Conservation (phyloP, 1,140 invertebrate genomes). For the Drosophila auraria region DNA sequence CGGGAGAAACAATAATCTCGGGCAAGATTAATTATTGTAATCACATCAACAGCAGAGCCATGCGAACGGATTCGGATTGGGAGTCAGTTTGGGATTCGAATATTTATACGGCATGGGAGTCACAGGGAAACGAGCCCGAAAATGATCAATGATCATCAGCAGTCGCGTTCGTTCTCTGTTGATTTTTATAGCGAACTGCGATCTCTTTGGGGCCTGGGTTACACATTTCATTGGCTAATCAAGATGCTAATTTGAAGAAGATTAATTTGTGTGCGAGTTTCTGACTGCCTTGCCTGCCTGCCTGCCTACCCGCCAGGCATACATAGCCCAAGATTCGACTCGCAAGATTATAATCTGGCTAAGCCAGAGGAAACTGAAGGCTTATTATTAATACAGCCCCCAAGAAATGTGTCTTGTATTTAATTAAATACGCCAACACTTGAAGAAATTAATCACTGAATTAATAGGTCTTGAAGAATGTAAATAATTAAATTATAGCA, state of each 20-base stretch:
- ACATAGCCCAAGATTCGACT: conserved; percentile 43
- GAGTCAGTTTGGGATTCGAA: conserved; percentile 13
- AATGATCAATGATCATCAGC: conserved; percentile 81
- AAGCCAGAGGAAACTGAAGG: conserved; percentile 61
- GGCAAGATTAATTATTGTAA: conserved; percentile 84
- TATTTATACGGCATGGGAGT: conserved; percentile 14
- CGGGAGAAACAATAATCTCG: conserved; percentile 70
- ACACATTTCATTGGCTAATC: conserved; percentile 84
- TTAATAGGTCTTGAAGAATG: background rate
- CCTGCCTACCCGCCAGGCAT: conserved; percentile 43
- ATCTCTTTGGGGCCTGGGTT: conserved; percentile 60
- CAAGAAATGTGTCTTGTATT: conserved; percentile 57
- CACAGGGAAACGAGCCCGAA: conserved; percentile 33
- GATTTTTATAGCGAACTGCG: conserved; percentile 74
- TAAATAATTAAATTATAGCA: background rate
- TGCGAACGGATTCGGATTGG: conserved; percentile 50
- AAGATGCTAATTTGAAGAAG: conserved; percentile 85
- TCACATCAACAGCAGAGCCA: conserved; percentile 82
- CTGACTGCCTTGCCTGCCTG: conserved; percentile 17
- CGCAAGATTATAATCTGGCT: conserved; percentile 63
- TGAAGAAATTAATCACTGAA: background rate
- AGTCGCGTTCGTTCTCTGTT: conserved; percentile 56
- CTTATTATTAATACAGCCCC: conserved; percentile 68
- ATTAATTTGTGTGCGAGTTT: conserved; percentile 80
- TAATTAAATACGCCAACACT: conserved; percentile 67